Conservation (phyloP, 2,888 invertebrate genomes). For the Achlya flavicornis region DNA sequence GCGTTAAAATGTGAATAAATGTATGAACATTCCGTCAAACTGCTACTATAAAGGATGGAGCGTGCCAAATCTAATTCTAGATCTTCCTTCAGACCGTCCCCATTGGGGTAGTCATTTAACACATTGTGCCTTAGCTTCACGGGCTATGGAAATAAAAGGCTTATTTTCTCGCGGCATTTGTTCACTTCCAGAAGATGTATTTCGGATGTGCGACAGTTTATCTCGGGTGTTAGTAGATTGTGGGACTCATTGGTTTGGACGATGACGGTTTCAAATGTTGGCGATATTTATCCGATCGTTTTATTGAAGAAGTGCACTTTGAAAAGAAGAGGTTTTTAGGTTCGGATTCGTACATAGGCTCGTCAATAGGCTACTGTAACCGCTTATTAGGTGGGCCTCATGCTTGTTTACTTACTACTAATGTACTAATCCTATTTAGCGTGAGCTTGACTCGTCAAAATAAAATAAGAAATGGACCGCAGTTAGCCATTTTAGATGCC, state of each 20-base stretch:
- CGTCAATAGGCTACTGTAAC: too few relatives aligned
- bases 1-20: conserved; percentile 10
- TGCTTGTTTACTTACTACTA: too few relatives aligned
- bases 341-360: too few relatives aligned
- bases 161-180: conserved; percentile 71
- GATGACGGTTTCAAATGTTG: conserved; percentile 9
- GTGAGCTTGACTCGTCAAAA: too few relatives aligned
- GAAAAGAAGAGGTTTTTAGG: too few relatives aligned
- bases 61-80: conserved; percentile 46
- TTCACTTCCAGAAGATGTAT: conserved; percentile 76
- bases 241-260: conserved; percentile 39
- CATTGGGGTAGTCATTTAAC: conserved; percentile 53
- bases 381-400: too few relatives aligned
- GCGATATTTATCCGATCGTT: neutral
- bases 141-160: conserved; percentile 64
- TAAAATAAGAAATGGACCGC: too few relatives aligned
- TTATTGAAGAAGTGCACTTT: neutral
- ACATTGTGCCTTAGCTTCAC: conserved; percentile 44
- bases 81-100: conserved; percentile 40
- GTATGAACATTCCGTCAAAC: conserved; percentile 17
- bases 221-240: conserved; percentile 58
- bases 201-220: conserved; percentile 72
- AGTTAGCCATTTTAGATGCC: too few relatives aligned
- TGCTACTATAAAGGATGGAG: conserved; percentile 18
- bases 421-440: too few relatives aligned